These are phyloP conservation scores for Geothlypis trichas DNA, from an alignment of 2,113 vertebrate genomes.

Conservation along the genomic window DNA sequence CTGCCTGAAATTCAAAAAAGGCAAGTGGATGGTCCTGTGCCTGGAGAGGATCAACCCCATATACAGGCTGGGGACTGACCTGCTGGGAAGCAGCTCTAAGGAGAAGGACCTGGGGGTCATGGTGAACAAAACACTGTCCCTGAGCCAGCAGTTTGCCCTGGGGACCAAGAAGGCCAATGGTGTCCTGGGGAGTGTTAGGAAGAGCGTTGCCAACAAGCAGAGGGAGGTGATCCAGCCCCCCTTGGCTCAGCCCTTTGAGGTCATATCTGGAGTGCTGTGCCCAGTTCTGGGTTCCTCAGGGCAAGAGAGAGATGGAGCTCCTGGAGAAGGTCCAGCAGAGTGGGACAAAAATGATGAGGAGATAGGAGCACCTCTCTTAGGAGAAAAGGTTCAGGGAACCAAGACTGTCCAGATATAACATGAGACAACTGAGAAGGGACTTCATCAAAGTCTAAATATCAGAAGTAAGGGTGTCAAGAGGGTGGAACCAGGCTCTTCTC, in stretches of 20 bases:
- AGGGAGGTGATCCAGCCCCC: not conserved
- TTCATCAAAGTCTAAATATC: not conserved
- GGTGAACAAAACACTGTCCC: not conserved
- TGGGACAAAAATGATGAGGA: not conserved
- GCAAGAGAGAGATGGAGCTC: not conserved
- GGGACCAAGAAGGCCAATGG: not conserved
- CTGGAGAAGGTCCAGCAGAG: rapidly evolving
- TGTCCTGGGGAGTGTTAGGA: not conserved
- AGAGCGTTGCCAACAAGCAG: rapidly evolving
- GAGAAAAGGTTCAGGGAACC: not conserved
- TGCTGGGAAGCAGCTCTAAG: not conserved
- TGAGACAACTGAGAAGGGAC: not conserved
- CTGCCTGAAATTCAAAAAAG: not conserved
- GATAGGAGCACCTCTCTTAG: not conserved
- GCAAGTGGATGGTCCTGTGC: not conserved
- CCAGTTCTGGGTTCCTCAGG: not conserved
- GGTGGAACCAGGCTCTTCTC: not conserved
- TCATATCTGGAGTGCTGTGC: not conserved
- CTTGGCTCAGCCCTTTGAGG: not conserved
- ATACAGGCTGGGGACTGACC: not conserved
- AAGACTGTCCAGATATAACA: not conserved
- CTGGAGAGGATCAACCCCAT: not conserved
- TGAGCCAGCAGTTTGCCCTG: not conserved
- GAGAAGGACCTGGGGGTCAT: not conserved
- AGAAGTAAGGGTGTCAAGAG: not conserved